Percentiles rank a stretch among this genome's conserved stretches.
phyloP scores from a whole-genome alignment of 2,797 vertebrate genomes.

The Myiotriccus ornatus region DNA sequence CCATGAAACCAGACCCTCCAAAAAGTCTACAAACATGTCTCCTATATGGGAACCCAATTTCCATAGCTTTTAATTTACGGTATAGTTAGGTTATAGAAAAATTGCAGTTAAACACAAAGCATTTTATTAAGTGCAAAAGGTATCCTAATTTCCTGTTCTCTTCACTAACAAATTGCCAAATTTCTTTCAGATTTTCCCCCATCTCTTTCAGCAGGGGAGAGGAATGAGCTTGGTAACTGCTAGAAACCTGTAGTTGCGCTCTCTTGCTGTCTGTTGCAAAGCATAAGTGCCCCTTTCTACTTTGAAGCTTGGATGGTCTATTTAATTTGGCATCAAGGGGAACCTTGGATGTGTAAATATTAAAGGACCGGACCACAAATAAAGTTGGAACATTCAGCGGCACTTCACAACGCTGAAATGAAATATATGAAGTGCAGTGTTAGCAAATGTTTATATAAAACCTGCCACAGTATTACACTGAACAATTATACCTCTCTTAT shows the following conservation, averaged over 20 bases:
- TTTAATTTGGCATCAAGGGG: neutral
- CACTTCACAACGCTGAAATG: conserved; percentile 22
- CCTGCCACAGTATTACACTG: neutral
- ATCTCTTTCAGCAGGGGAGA: neutral
- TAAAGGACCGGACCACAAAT: neutral
- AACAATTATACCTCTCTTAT: conserved; percentile 36
- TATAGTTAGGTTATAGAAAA: neutral
- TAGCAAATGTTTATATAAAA: conserved; percentile 33
- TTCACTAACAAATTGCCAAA: neutral
- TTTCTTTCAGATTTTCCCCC: neutral
- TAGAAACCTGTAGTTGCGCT: neutral
- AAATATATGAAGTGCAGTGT: neutral
- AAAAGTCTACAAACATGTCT: neutral
- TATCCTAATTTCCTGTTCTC: neutral
- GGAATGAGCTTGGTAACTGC: neutral
- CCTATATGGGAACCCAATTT: neutral
- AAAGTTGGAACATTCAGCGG: neutral
- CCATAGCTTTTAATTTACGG: neutral
- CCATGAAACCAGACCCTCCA: neutral
- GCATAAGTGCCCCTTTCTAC: neutral
- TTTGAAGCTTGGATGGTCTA: neutral
- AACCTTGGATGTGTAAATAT: neutral
- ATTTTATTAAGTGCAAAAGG: neutral
- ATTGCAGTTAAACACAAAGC: neutral
- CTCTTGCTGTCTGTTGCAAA: neutral